Evolutionary conservation across 1,140 invertebrate species (phyloP).

Genomic region (Eriocheir sinensis): DNA sequence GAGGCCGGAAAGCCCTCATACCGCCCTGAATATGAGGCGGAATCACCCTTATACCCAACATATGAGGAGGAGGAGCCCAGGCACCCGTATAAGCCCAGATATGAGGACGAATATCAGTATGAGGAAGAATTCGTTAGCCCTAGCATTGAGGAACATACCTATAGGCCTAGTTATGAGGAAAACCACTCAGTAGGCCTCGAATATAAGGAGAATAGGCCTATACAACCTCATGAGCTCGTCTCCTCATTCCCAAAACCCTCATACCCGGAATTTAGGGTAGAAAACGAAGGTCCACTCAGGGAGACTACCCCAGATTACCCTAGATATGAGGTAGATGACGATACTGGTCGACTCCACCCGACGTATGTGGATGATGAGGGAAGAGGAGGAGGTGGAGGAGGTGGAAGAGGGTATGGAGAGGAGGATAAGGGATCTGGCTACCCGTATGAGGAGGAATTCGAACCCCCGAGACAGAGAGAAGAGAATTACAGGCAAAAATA

Average conservation of each 20-base stretch:
- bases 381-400: neutral
- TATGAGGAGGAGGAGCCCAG: conserved; percentile 49
- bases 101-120: conserved; percentile 27
- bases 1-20: neutral
- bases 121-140: conserved; percentile 43
- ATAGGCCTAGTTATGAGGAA: conserved; percentile 36
- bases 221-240: too few relatives aligned
- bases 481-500: neutral
- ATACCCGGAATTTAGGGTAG: neutral
- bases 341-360: neutral
- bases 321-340: conserved; percentile 49
- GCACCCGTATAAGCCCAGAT: conserved; percentile 40
- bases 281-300: too few relatives aligned
- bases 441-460: neutral
- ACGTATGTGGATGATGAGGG: neutral
- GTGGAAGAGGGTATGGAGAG: neutral
- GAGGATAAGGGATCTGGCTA: neutral
- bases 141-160: conserved; percentile 56
- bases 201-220: too few relatives aligned
- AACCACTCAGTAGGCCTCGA: neutral
- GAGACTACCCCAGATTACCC: neutral
- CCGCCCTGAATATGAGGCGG: neutral
- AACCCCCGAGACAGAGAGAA: neutral
- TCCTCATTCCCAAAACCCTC: too few relatives aligned
- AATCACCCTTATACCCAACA: neutral